These are phyloP conservation scores for Drosophila ambigua DNA, from an alignment of 1,140 invertebrate genomes.

Conservation along the genomic window DNA sequence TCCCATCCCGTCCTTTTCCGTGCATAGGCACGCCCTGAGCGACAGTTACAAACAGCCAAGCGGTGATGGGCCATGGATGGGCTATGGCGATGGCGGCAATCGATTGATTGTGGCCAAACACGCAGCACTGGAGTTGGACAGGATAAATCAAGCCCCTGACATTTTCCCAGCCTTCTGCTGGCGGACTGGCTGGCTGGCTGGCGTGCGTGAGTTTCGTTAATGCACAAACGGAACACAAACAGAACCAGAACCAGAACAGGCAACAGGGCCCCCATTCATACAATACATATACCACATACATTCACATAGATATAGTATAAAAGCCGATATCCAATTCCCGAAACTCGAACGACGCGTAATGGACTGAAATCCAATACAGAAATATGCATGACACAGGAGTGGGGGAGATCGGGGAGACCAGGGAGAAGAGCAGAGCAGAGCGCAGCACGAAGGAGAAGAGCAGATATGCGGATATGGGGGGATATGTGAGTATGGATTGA, in stretches of 20 bases:
- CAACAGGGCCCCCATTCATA: constrained; percentile 58
- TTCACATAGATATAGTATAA: constrained; percentile 37
- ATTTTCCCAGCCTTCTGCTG: constrained; percentile 52
- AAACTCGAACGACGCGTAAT: constrained; percentile 71
- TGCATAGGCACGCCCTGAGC: constrained; percentile 71
- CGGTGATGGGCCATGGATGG: constrained; percentile 42
- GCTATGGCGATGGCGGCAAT: constrained; percentile 59
- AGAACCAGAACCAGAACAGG: constrained; percentile 33
- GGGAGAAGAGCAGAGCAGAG: too few species aligned
- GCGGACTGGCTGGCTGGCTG: constrained; percentile 7
- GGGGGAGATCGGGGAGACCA: too few species aligned
- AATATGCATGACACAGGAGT: constrained; percentile 71
- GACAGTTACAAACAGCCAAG: constrained; percentile 76
- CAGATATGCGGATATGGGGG: background rate
- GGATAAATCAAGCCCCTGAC: constrained; percentile 80
- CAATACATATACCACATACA: constrained; percentile 7
- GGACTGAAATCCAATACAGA: constrained; percentile 81
- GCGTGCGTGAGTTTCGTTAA: constrained; percentile 80
- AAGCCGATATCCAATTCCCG: constrained; percentile 80
- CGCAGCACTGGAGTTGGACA: constrained; percentile 77
- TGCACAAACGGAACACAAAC: constrained; percentile 46
- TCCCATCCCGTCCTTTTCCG: constrained; percentile 26
- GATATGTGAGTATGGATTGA: constrained; percentile 3
- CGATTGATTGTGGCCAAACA: constrained; percentile 81
- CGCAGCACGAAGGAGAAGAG: too few species aligned